Evolutionary conservation across 53 echinoderm and acorn worm species (phyloP), one percentile per base, ranked within the genome.

Genomic region (Mesocentrotus franciscanus): DNA sequence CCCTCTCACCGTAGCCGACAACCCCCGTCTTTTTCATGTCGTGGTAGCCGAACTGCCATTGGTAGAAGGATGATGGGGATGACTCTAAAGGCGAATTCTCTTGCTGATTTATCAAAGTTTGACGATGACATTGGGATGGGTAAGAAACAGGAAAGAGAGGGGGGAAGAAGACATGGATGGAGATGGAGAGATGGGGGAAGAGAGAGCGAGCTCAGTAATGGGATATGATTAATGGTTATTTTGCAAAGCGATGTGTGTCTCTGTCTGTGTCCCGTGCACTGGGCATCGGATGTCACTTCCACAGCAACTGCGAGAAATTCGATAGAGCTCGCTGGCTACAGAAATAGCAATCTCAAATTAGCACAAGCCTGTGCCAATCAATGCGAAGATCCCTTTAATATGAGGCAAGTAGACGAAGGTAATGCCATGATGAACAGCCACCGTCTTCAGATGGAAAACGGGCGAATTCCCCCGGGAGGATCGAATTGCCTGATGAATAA

Each of bases 161-260:
- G 81, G 93, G 17, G n/a, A 56, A 16, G 49, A 56, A 29, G 33
- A 74, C 14, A 30, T 27, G 56, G 92, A 92, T 9, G 49, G 49
- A 55, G 56, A 74, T 56, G 56, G 74, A 92, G 49, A 49, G 75
- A 75, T 42, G 75, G 29, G 75, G 76, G 34, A 75, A 93, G 60
- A 68, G 20, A 42, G 95, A 94, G 85, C 66, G 85, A 68, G 87
- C 29, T 42, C 68, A 22, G 87, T 85, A 94, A 94, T 94, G 95
- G 95, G 95, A 94, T 94, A 94, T 94, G 95, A 94, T 94, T 94
- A 94, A 94, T 94, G 95, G 95, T 94, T 94, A 94, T 94, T 94
- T 94, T 94, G 95, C 95, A 94, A 94, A 94, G 95, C 95, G 87
- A 64, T 94, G 87, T 94, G 81, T 94, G 94, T 94, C 94, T 60